Evolutionary conservation across 2,797 vertebrate genomes (phyloP).

Genomic region (Acanthis flammea): DNA sequence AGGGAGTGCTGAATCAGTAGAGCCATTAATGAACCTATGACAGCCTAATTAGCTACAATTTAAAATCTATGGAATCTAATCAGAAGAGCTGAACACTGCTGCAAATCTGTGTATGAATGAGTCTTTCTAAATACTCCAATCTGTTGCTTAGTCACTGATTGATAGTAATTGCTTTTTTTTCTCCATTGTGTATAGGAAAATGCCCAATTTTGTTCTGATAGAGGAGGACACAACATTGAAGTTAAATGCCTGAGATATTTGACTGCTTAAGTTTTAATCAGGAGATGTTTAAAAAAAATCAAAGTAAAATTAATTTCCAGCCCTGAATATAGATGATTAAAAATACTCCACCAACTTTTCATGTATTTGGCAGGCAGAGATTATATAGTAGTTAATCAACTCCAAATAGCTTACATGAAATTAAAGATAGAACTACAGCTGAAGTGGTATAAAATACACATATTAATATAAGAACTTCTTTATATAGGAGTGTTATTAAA

Average conservation of each 20-base stretch:
- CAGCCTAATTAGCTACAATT: constrained; percentile 99
- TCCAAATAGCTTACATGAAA: constrained; percentile 57
- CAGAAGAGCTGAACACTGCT: constrained; percentile 89
- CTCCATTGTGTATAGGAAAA: constrained; percentile 82
- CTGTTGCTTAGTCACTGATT: constrained; percentile 95
- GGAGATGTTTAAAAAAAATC: constrained; percentile 69
- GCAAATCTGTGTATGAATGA: constrained; percentile 96
- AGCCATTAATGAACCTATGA: constrained; percentile 99
- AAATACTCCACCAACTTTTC: constrained; percentile 71
- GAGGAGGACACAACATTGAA: constrained; percentile 80
- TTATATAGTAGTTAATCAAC: constrained; percentile 68
- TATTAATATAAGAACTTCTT: constrained; percentile 48
- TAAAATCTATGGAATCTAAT: constrained; percentile 99
- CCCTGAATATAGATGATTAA: constrained; percentile 78
- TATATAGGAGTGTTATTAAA: constrained; percentile 49
- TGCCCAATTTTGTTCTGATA: constrained; percentile 77
- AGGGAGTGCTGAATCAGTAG: constrained; percentile 95
- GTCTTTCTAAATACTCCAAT: constrained; percentile 92
- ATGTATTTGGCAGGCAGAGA: constrained; percentile 60
- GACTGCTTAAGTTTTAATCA: constrained; percentile 81
- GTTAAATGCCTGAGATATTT: constrained; percentile 81
- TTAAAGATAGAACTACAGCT: constrained; percentile 59
- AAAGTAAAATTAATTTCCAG: constrained; percentile 77
- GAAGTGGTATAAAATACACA: constrained; percentile 41
- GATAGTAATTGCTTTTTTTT: constrained; percentile 89